Evolutionary conservation across 2,888 invertebrate species (phyloP).

Genomic region (Drosophila tanythrix): DNA sequence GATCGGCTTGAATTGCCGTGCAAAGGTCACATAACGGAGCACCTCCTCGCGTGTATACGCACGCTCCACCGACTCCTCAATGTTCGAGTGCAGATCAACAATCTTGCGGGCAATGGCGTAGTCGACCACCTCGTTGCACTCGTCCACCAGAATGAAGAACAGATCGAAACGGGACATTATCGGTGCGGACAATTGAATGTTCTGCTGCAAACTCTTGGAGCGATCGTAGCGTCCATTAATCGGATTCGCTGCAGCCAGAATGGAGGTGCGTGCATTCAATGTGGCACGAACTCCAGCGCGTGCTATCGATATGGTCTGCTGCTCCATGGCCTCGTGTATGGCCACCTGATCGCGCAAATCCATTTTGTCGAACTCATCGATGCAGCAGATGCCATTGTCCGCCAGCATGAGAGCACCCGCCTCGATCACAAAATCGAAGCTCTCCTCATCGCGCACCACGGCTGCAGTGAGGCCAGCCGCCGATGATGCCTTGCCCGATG

Average conservation of each 20-base stretch:
- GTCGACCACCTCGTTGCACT: conserved; percentile 97
- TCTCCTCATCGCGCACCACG: conserved; percentile 98
- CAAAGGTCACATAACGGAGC: conserved; percentile 97
- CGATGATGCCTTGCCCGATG: conserved; percentile 98
- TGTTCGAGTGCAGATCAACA: conserved; percentile 95
- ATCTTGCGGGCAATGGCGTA: conserved; percentile 98
- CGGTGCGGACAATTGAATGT: conserved; percentile 96
- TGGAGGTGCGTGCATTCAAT: conserved; percentile 98
- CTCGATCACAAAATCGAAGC: conserved; percentile 99
- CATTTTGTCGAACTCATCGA: conserved; percentile 99
- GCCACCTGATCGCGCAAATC: conserved; percentile 98
- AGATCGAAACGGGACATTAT: conserved; percentile 99
- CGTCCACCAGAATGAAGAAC: conserved; percentile 99
- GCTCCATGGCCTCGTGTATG: conserved; percentile 99
- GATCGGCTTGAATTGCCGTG: conserved; percentile 96
- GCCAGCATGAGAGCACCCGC: conserved; percentile 99
- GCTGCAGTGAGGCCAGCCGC: conserved; percentile 99
- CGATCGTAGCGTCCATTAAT: conserved; percentile 98
- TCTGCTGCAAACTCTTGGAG: conserved; percentile 96
- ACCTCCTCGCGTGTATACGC: conserved; percentile 96
- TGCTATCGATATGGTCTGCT: conserved; percentile 99
- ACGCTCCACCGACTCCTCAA: conserved; percentile 91
- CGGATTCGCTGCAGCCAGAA: conserved; percentile 99
- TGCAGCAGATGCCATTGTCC: conserved; percentile 99
- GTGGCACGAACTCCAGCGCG: conserved; percentile 99